These are phyloP conservation scores for Argopecten irradians DNA, from an alignment of 1,140 invertebrate species.

Conservation along the genomic window DNA sequence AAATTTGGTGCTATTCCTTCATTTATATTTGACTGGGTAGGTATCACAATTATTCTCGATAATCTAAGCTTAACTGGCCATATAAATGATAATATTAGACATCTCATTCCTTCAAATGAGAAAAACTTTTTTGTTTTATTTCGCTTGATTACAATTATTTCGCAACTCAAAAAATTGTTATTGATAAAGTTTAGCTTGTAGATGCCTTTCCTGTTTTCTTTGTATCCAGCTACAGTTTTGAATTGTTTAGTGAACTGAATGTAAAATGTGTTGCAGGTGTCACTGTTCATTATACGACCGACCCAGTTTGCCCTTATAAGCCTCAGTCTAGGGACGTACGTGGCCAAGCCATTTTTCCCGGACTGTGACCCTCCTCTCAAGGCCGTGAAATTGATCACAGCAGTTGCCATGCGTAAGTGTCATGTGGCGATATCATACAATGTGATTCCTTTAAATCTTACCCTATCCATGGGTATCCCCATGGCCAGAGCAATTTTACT, in stretches of 20 bases:
- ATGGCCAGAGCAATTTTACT: too few relatives aligned
- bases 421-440: neutral
- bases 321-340: conserved; percentile 93
- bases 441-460: too few relatives aligned
- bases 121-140: conserved; percentile 82
- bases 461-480: too few relatives aligned
- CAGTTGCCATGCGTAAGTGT: conserved; percentile 67
- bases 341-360: conserved; percentile 90
- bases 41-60: neutral
- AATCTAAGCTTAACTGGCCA: neutral
- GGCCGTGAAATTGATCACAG: conserved; percentile 60
- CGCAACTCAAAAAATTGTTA: too few relatives aligned
- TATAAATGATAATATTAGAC: neutral
- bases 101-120: neutral
- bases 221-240: too few relatives aligned
- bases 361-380: conserved; percentile 60
- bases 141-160: too few relatives aligned
- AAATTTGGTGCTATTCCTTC: conserved; percentile 69
- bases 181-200: too few relatives aligned
- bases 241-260: too few relatives aligned
- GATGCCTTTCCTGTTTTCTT: too few relatives aligned
- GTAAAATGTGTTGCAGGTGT: conserved; percentile 90
- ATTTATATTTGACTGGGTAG: conserved; percentile 70
- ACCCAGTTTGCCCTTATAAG: conserved; percentile 92
- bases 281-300: conserved; percentile 82